These are phyloP conservation scores for Oscheius myriophilus DNA, from an alignment of 2,888 invertebrate genomes.

Conservation along the genomic window DNA sequence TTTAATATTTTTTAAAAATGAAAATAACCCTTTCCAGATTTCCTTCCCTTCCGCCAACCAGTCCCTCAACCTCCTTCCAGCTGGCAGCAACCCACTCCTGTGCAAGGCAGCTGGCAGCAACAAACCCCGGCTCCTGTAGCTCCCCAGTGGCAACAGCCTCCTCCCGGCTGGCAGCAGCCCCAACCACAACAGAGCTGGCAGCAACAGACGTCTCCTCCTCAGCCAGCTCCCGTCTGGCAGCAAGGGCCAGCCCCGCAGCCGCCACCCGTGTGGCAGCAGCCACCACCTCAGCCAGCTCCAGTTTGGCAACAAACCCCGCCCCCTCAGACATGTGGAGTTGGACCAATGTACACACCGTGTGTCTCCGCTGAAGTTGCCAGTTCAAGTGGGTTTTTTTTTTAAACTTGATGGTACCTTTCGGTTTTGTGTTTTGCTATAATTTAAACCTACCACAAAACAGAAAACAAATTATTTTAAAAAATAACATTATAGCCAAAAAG, in stretches of 20 bases:
- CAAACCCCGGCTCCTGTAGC: background rate
- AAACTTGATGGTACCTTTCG: background rate
- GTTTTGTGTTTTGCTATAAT: too few species aligned
- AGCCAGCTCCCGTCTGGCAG: background rate
- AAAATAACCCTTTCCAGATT: background rate
- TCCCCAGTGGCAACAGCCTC: conserved; percentile 26
- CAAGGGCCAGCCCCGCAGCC: conserved; percentile 26
- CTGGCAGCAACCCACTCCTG: background rate
- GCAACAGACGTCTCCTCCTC: conserved; percentile 1
- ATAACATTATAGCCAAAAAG: too few species aligned
- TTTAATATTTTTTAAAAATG: too few species aligned
- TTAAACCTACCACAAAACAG: too few species aligned
- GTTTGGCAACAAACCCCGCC: conserved; percentile 16
- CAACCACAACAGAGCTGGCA: background rate
- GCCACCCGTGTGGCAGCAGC: background rate
- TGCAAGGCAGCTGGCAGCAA: background rate
- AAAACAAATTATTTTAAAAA: too few species aligned
- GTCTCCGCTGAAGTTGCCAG: conserved; percentile 58
- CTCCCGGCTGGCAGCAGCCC: background rate
- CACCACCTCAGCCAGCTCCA: conserved; percentile 1
- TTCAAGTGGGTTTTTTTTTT: background rate
- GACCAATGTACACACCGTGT: conserved; percentile 65
- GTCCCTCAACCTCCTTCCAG: background rate
- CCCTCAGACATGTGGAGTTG: conserved; percentile 51
- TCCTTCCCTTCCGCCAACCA: conserved; percentile 3